Percentiles rank a stretch among this genome's conserved stretches.
These are phyloP conservation scores for Microplitis manilae DNA, from an alignment of 2,888 invertebrate genomes.

Conservation along the genomic window DNA sequence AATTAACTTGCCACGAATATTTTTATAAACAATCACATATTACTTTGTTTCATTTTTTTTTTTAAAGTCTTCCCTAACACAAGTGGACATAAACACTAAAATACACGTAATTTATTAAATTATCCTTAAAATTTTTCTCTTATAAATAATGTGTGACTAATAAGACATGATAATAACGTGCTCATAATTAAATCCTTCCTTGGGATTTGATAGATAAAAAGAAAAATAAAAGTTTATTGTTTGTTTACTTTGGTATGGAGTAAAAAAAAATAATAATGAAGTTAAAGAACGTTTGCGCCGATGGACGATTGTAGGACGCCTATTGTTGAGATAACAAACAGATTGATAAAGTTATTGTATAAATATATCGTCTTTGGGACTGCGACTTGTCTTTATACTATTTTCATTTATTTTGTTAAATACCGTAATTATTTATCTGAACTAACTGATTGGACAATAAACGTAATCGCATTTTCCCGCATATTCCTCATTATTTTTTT, in stretches of 20 bases:
- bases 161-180: not conserved
- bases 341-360: not conserved
- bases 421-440: not conserved
- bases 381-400: conserved; percentile 15
- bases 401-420: conserved; percentile 4
- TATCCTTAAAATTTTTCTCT: not conserved
- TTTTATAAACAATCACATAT: not conserved
- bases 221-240: conserved; percentile 28
- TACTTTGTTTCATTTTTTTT: conserved; percentile 7
- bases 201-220: conserved; percentile 44
- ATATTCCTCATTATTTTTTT: not conserved
- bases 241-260: conserved; percentile 33
- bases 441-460: conserved; percentile 17
- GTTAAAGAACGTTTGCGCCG: conserved; percentile 40
- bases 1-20: not conserved
- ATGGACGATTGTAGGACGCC: not conserved
- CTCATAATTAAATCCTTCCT: not conserved
- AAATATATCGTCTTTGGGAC: conserved; percentile 37
- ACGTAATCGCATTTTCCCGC: conserved; percentile 28
- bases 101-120: not conserved
- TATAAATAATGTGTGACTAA: conserved; percentile 10
- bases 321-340: conserved; percentile 32
- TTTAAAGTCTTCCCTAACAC: not conserved
- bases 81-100: not conserved
- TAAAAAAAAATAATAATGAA: conserved; percentile 33